A percentile compares a stretch with the other conserved stretches of the same genome.
Conservation (phyloP, 2,113 vertebrate genomes). For the Passer domesticus region DNA sequence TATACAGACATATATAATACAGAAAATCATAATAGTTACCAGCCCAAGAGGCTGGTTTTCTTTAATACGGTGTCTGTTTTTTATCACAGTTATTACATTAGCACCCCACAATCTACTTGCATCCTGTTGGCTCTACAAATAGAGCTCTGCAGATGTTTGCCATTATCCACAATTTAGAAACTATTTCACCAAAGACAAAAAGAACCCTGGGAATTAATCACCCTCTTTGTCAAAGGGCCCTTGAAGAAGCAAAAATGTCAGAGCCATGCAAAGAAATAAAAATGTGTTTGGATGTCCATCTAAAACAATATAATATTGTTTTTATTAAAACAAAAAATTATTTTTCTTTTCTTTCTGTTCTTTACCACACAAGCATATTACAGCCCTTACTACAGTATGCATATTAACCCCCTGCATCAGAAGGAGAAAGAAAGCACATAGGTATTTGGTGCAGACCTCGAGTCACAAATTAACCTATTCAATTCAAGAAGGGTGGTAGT, state of each 20-base stretch:
- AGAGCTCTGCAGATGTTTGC: slow-evolving; percentile 47
- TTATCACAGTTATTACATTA: slow-evolving; percentile 31
- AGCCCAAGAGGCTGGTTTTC: neutral
- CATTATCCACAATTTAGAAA: slow-evolving; percentile 46
- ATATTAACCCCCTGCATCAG: neutral
- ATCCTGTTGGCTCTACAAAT: slow-evolving; percentile 45
- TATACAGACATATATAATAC: neutral
- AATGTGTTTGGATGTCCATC: neutral
- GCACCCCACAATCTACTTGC: slow-evolving; percentile 28
- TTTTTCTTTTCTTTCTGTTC: neutral
- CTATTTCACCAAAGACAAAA: slow-evolving; percentile 10
- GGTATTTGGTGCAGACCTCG: neutral
- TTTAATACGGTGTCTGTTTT: neutral
- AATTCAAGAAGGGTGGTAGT: neutral
- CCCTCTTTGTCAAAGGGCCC: neutral
- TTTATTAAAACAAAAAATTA: neutral
- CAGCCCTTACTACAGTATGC: neutral
- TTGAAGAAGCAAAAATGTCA: slow-evolving; percentile 12
- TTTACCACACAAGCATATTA: neutral
- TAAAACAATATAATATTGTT: neutral
- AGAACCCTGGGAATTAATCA: neutral
- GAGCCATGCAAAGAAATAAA: neutral
- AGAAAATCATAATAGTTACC: neutral
- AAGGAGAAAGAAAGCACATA: neutral
- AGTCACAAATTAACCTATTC: neutral